phyloP scores from a whole-genome alignment of 2,888 invertebrate species.

The Aporophyla lueneburgensis region DNA sequence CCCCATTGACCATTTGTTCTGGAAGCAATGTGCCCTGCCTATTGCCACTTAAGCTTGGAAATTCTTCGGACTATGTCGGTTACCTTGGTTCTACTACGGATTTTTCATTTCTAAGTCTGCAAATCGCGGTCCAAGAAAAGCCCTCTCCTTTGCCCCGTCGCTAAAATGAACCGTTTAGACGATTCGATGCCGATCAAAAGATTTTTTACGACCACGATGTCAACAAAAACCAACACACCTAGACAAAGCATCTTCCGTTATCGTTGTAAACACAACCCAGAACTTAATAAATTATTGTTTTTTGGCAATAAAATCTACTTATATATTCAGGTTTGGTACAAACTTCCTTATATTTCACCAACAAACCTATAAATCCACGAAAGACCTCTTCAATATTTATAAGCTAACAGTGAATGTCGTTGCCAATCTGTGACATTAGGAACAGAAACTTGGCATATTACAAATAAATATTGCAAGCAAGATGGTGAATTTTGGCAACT shows the following conservation, averaged over 20 bases:
- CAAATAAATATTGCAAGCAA: slow-evolving; percentile 18
- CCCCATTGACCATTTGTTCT: no score
- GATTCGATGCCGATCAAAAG: neutral
- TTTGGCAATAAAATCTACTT: slow-evolving; percentile 41
- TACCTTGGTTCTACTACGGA: no score
- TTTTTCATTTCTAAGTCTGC: no score
- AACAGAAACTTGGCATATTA: slow-evolving; percentile 40
- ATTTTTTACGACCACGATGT: neutral
- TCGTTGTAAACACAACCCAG: slow-evolving; percentile 1
- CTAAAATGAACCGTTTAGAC: neutral
- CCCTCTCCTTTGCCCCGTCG: neutral
- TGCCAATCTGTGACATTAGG: slow-evolving; percentile 33
- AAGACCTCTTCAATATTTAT: slow-evolving; percentile 55
- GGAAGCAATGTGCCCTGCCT: no score
- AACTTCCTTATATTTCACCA: slow-evolving; percentile 48
- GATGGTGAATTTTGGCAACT: neutral
- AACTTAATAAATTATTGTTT: slow-evolving; percentile 7
- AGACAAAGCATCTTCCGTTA: neutral
- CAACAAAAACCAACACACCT: neutral
- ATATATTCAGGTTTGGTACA: slow-evolving; percentile 50
- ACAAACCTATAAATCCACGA: slow-evolving; percentile 50
- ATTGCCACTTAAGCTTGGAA: no score
- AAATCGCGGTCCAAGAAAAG: no score
- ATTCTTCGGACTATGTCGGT: no score
- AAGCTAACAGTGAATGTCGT: slow-evolving; percentile 30